Evolutionary conservation across 2,888 invertebrate species (phyloP).

Genomic region (Thereva nobilitata): DNA sequence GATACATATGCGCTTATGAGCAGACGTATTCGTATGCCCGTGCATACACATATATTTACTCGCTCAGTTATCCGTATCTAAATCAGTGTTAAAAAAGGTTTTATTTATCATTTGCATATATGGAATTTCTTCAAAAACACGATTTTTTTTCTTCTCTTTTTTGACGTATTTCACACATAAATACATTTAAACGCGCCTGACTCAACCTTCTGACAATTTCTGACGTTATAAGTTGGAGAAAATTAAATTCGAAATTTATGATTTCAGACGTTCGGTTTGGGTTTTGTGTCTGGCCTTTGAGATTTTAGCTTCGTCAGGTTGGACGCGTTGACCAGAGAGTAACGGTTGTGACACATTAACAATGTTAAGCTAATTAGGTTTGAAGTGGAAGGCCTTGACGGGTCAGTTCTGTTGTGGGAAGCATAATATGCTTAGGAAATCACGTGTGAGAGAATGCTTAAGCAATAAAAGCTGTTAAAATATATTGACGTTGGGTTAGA

Average conservation of each 20-base stretch:
- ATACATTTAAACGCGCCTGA: conserved; percentile 20
- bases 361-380: conserved; percentile 33
- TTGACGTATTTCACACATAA: conserved; percentile 13
- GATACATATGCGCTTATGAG: conserved; percentile 7
- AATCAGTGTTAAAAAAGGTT: neutral
- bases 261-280: conserved; percentile 26
- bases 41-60: neutral
- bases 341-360: conserved; percentile 23
- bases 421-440: too few relatives aligned
- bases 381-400: conserved; percentile 25
- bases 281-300: conserved; percentile 13
- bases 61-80: neutral
- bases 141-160: conserved; percentile 10
- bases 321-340: conserved; percentile 3
- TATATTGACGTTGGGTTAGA: too few relatives aligned
- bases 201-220: conserved; percentile 15
- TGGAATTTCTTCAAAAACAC: conserved; percentile 26
- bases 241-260: conserved; percentile 36
- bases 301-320: conserved; percentile 9
- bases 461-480: too few relatives aligned
- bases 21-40: neutral
- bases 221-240: conserved; percentile 29
- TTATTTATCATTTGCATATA: conserved; percentile 30
- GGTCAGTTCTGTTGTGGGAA: too few relatives aligned
- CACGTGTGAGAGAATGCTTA: too few relatives aligned